Conservation (phyloP, 2,888 invertebrate genomes). For the Cancer borealis region DNA sequence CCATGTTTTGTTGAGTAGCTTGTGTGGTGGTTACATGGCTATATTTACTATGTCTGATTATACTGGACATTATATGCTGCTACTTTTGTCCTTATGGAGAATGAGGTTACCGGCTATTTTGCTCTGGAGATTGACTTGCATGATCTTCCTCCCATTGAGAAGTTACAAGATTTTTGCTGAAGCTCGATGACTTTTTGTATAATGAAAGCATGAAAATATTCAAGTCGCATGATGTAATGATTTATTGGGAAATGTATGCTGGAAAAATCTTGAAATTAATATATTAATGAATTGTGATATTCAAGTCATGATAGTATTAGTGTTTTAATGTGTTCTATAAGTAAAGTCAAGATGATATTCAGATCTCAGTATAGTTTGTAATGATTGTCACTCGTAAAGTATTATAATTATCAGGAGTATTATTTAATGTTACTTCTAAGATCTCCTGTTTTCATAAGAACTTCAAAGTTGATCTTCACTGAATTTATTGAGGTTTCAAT, state of each 20-base stretch:
- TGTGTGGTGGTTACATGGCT: neutral
- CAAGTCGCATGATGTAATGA: neutral
- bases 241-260: constrained; percentile 7
- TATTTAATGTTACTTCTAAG: neutral
- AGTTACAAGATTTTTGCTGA: constrained; percentile 38
- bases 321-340: neutral
- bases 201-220: constrained; percentile 37
- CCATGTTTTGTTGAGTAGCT: neutral
- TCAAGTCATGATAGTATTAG: neutral
- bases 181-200: neutral
- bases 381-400: neutral
- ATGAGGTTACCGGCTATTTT: constrained; percentile 8
- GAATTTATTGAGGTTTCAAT: neutral
- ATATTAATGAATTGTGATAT: neutral
- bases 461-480: neutral
- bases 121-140: constrained; percentile 42
- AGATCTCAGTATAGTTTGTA: neutral
- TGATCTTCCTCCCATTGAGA: constrained; percentile 11
- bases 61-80: neutral
- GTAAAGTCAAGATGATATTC: neutral
- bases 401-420: neutral
- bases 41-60: constrained; percentile 36
- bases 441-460: neutral
- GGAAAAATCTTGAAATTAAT: neutral
- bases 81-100: neutral